Evolutionary conservation across 2,797 vertebrate genomes (phyloP).

Genomic region (Sciaenops ocellatus): DNA sequence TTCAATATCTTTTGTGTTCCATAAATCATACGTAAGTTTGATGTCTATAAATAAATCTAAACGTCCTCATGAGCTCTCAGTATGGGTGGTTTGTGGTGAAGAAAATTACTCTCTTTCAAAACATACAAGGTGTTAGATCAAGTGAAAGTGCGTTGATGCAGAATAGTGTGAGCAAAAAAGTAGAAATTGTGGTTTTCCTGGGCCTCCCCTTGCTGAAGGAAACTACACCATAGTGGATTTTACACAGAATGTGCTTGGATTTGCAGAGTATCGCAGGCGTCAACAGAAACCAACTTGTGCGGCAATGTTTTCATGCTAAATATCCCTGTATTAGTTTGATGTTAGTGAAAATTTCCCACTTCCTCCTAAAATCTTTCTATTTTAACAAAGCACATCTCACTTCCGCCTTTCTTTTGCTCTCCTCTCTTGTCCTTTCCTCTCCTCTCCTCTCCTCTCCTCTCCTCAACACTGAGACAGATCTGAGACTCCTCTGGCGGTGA

Average conservation of each 20-base stretch:
- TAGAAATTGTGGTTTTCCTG: slow-evolving; percentile 76
- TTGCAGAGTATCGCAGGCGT: slow-evolving; percentile 57
- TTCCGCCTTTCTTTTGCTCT: slow-evolving; percentile 46
- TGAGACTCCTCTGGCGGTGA: slow-evolving; percentile 89
- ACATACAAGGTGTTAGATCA: slow-evolving; percentile 75
- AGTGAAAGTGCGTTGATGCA: slow-evolving; percentile 68
- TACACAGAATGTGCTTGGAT: slow-evolving; percentile 59
- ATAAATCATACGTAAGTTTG: slow-evolving; percentile 56
- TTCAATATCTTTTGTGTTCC: slow-evolving; percentile 40
- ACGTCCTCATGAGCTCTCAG: slow-evolving; percentile 48
- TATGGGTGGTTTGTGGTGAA: slow-evolving; percentile 75
- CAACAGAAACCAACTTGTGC: slow-evolving; percentile 56
- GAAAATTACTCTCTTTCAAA: slow-evolving; percentile 69
- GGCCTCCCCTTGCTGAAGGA: slow-evolving; percentile 59
- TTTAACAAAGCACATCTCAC: slow-evolving; percentile 53
- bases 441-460: slow-evolving; percentile 26
- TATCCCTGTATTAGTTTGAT: slow-evolving; percentile 16
- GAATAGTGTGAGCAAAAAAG: slow-evolving; percentile 61
- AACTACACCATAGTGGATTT: slow-evolving; percentile 73
- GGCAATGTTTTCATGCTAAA: slow-evolving; percentile 34
- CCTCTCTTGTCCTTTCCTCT: slow-evolving; percentile 44
- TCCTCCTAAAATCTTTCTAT: slow-evolving; percentile 58
- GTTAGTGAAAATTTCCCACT: slow-evolving; percentile 57
- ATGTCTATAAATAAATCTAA: slow-evolving; percentile 62
- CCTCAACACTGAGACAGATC: slow-evolving; percentile 88